Conservation (phyloP, 2,888 invertebrate species). For the Spodoptera littoralis region DNA sequence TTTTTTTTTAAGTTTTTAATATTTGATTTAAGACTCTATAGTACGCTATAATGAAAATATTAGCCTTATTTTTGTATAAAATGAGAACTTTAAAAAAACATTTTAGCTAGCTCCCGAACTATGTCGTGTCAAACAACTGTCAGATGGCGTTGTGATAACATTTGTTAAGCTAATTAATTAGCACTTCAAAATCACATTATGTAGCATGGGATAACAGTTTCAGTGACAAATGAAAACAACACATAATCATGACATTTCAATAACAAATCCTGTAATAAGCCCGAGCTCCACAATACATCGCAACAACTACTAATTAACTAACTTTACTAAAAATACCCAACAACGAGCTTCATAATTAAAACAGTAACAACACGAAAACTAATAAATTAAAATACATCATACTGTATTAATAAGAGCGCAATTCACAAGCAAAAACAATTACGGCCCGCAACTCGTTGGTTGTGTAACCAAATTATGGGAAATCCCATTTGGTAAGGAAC, state of each 20-base stretch:
- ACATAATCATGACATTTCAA: constrained; percentile 39
- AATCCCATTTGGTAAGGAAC: constrained; percentile 82
- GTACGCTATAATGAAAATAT: constrained; percentile 41
- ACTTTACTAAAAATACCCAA: constrained; percentile 62
- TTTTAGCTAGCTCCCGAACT: not conserved
- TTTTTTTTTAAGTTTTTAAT: constrained; percentile 56
- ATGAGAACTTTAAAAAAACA: not conserved
- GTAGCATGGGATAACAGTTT: constrained; percentile 34
- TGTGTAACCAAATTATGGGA: constrained; percentile 83
- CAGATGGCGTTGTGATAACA: constrained; percentile 15
- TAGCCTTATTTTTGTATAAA: not conserved
- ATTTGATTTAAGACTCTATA: constrained; percentile 40
- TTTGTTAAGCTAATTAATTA: constrained; percentile 42
- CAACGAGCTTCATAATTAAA: constrained; percentile 49
- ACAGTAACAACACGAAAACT: constrained; percentile 51
- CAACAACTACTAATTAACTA: constrained; percentile 63
- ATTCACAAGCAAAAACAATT: constrained; percentile 75
- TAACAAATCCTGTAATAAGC: constrained; percentile 32
- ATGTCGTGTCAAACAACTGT: constrained; percentile 1
- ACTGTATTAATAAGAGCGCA: constrained; percentile 58
- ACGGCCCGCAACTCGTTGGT: constrained; percentile 72
- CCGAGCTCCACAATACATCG: constrained; percentile 18
- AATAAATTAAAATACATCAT: constrained; percentile 56
- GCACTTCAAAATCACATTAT: constrained; percentile 24
- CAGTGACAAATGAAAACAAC: constrained; percentile 36